Percentiles rank a stretch among this genome's conserved stretches.
Evolutionary conservation across 2,797 vertebrate genomes (phyloP).

Genomic region (Melanotaenia nigrans): DNA sequence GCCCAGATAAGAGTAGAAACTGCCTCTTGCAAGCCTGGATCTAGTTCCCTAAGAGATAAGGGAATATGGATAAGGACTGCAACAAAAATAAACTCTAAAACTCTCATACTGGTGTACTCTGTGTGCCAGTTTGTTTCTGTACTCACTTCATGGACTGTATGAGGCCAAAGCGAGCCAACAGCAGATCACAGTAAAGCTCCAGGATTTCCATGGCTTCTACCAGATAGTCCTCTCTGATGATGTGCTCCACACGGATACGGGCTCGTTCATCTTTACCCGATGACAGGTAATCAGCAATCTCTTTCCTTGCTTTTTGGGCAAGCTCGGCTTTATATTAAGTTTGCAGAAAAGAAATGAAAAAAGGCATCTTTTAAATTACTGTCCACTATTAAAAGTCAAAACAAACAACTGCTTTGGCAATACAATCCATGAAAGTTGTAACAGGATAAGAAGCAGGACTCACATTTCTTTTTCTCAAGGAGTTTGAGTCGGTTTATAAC

Average conservation of each 20-base stretch:
- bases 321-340: slow-evolving; percentile 87
- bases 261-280: slow-evolving; percentile 96
- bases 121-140: neutral
- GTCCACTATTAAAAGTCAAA: neutral
- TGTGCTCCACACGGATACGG: slow-evolving; percentile 97
- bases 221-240: slow-evolving; percentile 98
- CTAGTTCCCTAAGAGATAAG: slow-evolving; percentile 87
- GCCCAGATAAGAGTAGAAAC: slow-evolving; percentile 98
- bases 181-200: slow-evolving; percentile 96
- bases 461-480: slow-evolving; percentile 98
- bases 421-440: neutral
- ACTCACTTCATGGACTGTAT: slow-evolving; percentile 99
- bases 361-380: neutral
- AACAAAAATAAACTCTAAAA: neutral
- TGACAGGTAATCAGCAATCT: slow-evolving; percentile 97
- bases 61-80: neutral
- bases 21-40: slow-evolving; percentile 94
- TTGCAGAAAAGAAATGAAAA: slow-evolving; percentile 2
- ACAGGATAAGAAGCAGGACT: slow-evolving; percentile 62
- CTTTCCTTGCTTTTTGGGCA: slow-evolving; percentile 96
- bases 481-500: slow-evolving; percentile 98
- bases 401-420: neutral
- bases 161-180: slow-evolving; percentile 94
- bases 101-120: neutral
- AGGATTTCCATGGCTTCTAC: slow-evolving; percentile 99